phyloP scores from a whole-genome alignment of 2,113 vertebrate species.

The Terrapene triunguis region DNA sequence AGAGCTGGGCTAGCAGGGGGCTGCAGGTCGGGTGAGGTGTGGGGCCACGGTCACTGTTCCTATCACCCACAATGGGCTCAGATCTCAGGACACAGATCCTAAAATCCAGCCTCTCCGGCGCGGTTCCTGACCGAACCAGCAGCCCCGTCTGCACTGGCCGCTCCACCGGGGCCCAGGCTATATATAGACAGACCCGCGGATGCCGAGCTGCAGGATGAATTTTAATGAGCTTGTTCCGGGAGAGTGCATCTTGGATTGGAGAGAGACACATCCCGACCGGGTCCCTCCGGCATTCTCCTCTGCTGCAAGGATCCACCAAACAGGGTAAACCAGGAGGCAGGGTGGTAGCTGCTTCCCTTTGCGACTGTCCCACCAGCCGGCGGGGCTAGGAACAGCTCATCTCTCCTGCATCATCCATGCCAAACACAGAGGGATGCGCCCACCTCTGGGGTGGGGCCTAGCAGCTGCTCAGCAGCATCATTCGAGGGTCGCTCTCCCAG shows the following conservation, averaged over 20 bases:
- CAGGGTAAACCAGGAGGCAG: fast-evolving
- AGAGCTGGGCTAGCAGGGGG: background rate
- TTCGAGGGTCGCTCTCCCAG: background rate
- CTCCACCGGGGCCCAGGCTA: background rate
- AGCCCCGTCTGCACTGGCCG: background rate
- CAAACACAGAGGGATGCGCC: background rate
- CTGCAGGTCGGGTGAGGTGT: background rate
- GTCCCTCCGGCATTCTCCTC: background rate
- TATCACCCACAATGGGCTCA: background rate
- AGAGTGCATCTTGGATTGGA: background rate
- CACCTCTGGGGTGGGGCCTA: background rate
- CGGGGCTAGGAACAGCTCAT: background rate
- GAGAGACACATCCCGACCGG: background rate
- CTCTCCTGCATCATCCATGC: background rate
- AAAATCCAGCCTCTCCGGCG: background rate
- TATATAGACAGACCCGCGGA: background rate
- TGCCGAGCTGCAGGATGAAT: background rate
- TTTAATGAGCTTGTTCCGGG: background rate
- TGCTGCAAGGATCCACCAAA: background rate
- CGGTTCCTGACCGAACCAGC: background rate
- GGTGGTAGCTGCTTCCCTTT: fast-evolving
- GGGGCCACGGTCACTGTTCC: fast-evolving
- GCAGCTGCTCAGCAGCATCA: background rate
- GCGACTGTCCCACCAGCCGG: background rate
- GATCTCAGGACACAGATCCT: background rate